Conservation (phyloP, 2,888 invertebrate genomes). For the Malacosoma neustria region DNA sequence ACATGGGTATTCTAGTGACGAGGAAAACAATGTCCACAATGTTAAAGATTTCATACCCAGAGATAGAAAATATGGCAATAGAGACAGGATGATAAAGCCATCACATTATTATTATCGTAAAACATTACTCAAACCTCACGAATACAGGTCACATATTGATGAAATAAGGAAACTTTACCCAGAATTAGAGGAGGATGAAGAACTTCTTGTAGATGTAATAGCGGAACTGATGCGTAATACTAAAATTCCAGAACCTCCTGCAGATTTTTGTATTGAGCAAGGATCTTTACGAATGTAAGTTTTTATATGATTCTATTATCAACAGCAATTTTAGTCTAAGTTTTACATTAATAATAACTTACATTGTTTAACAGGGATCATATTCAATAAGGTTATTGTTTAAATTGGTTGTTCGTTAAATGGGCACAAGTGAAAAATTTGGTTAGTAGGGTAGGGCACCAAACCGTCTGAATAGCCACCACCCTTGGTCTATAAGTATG, state of each 20-base stretch:
- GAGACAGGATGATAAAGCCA: background rate
- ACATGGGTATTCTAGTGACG: background rate
- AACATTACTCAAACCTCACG: background rate
- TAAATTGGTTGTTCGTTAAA: too few relatives aligned
- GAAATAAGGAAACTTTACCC: background rate
- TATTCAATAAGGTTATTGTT: too few relatives aligned
- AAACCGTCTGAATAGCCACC: too few relatives aligned
- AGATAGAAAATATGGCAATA: too few relatives aligned
- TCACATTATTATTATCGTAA: background rate
- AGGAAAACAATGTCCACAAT: background rate
- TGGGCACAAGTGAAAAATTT: too few relatives aligned
- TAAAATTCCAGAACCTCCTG: background rate
- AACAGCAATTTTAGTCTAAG: background rate
- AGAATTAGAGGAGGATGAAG: background rate
- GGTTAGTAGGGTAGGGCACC: too few relatives aligned
- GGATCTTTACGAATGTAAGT: background rate
- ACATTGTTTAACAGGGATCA: too few relatives aligned
- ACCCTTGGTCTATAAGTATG: too few relatives aligned
- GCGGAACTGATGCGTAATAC: background rate
- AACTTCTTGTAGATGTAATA: background rate
- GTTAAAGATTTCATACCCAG: too few relatives aligned
- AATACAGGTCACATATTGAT: background rate
- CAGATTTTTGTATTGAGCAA: background rate
- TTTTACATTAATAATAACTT: too few relatives aligned
- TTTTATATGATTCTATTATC: background rate